phyloP scores from a whole-genome alignment of 2,797 vertebrate species.

The Bovichtus variegatus region DNA sequence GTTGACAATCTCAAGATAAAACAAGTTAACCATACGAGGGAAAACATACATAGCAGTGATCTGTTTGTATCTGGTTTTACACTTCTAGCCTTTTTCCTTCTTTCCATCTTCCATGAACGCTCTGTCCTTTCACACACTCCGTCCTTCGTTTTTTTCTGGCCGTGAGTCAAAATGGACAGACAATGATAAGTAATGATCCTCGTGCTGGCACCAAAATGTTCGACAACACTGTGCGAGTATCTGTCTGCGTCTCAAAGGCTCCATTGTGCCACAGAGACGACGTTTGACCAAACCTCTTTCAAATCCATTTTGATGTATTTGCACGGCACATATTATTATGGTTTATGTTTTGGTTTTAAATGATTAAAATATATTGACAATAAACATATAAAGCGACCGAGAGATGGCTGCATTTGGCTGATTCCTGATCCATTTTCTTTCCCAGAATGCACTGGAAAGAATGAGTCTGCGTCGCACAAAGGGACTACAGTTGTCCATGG shows the following conservation, averaged over 20 bases:
- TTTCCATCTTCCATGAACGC: neutral
- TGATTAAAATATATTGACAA: neutral
- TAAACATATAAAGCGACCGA: neutral
- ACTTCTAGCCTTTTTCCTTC: too few relatives aligned
- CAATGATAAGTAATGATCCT: slow-evolving; percentile 1
- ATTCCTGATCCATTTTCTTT: neutral
- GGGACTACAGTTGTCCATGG: neutral
- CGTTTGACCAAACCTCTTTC: neutral
- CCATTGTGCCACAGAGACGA: neutral
- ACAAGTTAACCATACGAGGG: neutral
- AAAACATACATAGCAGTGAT: neutral
- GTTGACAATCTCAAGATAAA: neutral
- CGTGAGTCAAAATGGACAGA: neutral
- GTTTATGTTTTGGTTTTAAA: neutral
- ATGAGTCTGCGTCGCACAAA: neutral
- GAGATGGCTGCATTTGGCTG: neutral
- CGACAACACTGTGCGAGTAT: neutral
- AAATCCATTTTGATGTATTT: neutral
- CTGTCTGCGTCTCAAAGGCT: neutral
- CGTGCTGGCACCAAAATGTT: neutral
- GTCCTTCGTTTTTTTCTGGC: neutral
- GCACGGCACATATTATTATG: rapidly evolving
- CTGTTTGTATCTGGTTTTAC: neutral
- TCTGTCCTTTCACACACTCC: neutral
- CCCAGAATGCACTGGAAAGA: neutral